phyloP scores from a whole-genome alignment of 2,113 vertebrate species.

The Prunella fulvescens region DNA sequence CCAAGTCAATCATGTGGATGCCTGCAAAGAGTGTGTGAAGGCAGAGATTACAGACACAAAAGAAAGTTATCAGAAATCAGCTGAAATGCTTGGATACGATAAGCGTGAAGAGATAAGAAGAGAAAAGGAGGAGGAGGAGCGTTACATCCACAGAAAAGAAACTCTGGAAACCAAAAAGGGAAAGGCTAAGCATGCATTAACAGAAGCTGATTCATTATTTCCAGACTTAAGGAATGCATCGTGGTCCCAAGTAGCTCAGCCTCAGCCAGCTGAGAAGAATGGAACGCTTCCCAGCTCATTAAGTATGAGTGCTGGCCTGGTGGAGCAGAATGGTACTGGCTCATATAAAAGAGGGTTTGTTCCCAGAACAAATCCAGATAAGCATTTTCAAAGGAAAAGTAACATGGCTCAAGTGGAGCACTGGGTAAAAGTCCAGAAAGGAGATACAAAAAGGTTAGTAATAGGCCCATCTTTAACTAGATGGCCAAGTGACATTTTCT shows the following conservation, averaged over 20 bases:
- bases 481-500: background rate
- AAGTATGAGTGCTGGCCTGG: slow-evolving; percentile 51
- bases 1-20: slow-evolving; percentile 83
- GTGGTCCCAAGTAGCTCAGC: slow-evolving; percentile 67
- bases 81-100: slow-evolving; percentile 66
- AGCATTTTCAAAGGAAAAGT: slow-evolving; percentile 88
- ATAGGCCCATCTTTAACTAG: background rate
- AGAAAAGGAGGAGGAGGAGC: slow-evolving; percentile 70
- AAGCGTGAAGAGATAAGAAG: slow-evolving; percentile 66
- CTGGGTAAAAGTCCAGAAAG: slow-evolving; percentile 94
- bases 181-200: slow-evolving; percentile 67
- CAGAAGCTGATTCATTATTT: slow-evolving; percentile 76
- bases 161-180: slow-evolving; percentile 76
- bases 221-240: slow-evolving; percentile 70
- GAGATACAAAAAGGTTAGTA: slow-evolving; percentile 88
- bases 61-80: slow-evolving; percentile 67
- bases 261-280: slow-evolving; percentile 78
- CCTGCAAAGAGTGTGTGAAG: slow-evolving; percentile 72
- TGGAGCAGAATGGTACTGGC: slow-evolving; percentile 86
- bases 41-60: slow-evolving; percentile 67
- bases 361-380: slow-evolving; percentile 77
- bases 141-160: slow-evolving; percentile 72
- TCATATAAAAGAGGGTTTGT: slow-evolving; percentile 80
- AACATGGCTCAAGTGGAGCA: slow-evolving; percentile 89
- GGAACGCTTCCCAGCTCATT: slow-evolving; percentile 72